phyloP scores from a whole-genome alignment of 2,113 vertebrate species.

The Symphodus melops region DNA sequence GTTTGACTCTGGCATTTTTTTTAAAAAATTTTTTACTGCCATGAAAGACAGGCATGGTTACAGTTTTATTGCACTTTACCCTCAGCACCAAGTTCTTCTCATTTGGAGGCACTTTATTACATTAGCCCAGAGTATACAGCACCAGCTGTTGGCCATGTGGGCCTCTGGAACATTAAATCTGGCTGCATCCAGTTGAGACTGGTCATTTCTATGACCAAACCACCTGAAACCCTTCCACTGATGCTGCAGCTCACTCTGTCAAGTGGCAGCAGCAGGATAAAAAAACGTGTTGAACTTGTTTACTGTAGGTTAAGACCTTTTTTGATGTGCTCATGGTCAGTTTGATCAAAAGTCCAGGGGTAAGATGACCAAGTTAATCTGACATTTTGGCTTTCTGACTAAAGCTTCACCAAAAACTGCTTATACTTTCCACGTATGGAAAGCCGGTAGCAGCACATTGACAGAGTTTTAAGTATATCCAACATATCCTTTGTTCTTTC shows the following conservation, averaged over 20 bases:
- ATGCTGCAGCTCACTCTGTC: conserved; percentile 23
- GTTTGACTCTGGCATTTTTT: background rate
- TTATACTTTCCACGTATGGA: background rate
- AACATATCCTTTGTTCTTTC: conserved; percentile 12
- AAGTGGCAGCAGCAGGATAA: background rate
- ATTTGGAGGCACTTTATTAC: conserved; percentile 54
- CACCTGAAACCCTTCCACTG: background rate
- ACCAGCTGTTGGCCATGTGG: conserved; percentile 51
- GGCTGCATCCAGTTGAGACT: conserved; percentile 41
- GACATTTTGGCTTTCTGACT: conserved; percentile 56
- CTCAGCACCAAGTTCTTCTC: conserved; percentile 31
- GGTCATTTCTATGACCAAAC: background rate
- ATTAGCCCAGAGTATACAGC: conserved; percentile 54
- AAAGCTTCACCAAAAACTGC: conserved; percentile 4
- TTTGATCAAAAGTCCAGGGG: conserved; percentile 27
- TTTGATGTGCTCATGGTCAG: background rate
- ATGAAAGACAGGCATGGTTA: conserved; percentile 32
- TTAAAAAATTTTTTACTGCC: background rate
- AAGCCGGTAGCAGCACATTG: background rate
- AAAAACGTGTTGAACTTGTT: conserved; percentile 5
- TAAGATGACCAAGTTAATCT: conserved; percentile 19
- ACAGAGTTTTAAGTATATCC: conserved; percentile 8
- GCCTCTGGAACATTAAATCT: conserved; percentile 31
- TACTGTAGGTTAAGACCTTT: background rate
- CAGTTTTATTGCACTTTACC: conserved; percentile 22